phyloP scores from a whole-genome alignment of 2,113 vertebrate genomes.

The Aptenodytes patagonicus region DNA sequence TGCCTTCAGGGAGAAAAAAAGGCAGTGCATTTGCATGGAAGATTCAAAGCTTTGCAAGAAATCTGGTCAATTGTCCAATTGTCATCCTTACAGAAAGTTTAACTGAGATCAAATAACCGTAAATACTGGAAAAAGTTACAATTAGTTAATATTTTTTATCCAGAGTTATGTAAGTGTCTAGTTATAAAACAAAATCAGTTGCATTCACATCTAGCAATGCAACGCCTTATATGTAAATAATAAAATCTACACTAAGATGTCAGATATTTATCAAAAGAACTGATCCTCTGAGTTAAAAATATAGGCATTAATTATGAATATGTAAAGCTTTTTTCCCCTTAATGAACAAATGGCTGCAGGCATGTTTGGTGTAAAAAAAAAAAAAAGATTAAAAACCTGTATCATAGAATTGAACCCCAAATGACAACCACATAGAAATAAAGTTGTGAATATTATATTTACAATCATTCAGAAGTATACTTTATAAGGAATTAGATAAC shows the following conservation, averaged over 20 bases:
- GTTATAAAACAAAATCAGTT: neutral
- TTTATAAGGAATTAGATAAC: neutral
- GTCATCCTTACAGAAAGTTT: neutral
- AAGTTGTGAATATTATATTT: neutral
- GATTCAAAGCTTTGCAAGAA: neutral
- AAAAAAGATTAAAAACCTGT: neutral
- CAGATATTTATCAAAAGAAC: neutral
- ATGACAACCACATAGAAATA: neutral
- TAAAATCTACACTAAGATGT: neutral
- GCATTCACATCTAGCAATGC: neutral
- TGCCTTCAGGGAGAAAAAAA: neutral
- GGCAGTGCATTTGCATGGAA: neutral
- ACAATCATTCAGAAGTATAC: neutral
- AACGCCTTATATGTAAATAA: neutral
- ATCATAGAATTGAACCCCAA: neutral
- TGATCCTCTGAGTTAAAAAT: neutral
- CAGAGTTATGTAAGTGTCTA: neutral
- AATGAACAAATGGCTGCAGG: neutral
- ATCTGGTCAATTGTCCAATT: neutral
- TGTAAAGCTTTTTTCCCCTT: neutral
- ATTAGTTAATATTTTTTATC: neutral
- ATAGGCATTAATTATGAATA: neutral
- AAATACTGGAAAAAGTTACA: neutral
- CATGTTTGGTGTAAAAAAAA: neutral
- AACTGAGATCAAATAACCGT: neutral